Base-by-base conservation (phyloP, 1,140 invertebrate species). In the Dufourea novaeangliae region DNA sequence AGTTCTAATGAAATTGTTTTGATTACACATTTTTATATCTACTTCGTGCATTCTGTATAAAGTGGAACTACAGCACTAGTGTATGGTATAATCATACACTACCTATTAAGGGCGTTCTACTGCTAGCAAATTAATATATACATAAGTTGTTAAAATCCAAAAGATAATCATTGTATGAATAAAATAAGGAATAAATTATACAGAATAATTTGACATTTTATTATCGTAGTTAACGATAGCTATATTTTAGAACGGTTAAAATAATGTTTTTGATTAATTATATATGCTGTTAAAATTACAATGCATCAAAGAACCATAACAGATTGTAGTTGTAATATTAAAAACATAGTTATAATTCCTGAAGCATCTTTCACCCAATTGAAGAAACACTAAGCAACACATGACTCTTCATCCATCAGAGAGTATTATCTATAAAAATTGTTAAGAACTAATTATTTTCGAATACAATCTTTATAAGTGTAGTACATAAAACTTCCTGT, bases 1-100 rank as follows among this genome's bases (percentile, higher is more conserved):
- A 66, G 6, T 27, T 46, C 32, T 75, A 75, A 22, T 44, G 73
- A 68, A 59, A 59, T 46, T 69, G 66, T 61, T 69, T 74, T 34
- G 29, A 59, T 59, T 50, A 61, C 5, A 71, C 25, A 57, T 71
- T 71, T 71, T 71, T 77, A 71, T 71, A 71, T 62, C 14, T 63
- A 71, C 14, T 71, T 77, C 3, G 14, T 62, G 17, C 34, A 37
- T 77, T 41, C 29, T 44, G 17, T 69, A 34, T 62, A 76, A 69
- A 27, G 41, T 54, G 54, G 10, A 27, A n/a, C 22, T n/a, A 32
- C n/a, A 69, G 32, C 20, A 46, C 37, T 59, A 69, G 41, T 59
- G 63, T 41, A 67, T 8, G 37, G 14, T 8, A 59, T 67, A 56
- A 32, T 57, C 3, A 59, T 69, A 46, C 66, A 69, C 73, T 76